Evolutionary conservation across 2,888 invertebrate genomes (phyloP).

Genomic region (Micoletzkya japonica): DNA sequence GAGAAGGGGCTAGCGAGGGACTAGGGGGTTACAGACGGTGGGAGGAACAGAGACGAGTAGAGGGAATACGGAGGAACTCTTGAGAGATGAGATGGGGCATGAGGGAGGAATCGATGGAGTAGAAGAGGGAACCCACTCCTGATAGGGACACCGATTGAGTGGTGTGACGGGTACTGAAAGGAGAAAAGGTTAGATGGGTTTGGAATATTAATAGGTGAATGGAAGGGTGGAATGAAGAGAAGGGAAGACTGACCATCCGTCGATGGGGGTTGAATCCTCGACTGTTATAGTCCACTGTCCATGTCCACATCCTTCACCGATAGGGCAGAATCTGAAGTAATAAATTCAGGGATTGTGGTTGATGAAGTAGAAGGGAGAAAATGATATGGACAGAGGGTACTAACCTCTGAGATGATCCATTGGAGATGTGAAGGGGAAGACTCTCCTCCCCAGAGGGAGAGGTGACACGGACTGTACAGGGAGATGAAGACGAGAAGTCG

Average conservation of each 20-base stretch:
- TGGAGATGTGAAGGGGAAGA: neutral
- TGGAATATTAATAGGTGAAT: too few species aligned
- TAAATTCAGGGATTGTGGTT: neutral
- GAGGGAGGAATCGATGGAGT: constrained; percentile 48
- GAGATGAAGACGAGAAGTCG: constrained; percentile 7
- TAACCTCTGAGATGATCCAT: constrained; percentile 15
- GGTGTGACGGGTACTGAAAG: too few species aligned
- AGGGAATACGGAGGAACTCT: constrained; percentile 51
- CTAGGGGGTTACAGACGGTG: constrained; percentile 23
- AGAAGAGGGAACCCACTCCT: constrained; percentile 57
- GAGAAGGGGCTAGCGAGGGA: neutral
- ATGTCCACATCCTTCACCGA: constrained; percentile 23
- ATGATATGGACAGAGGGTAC: too few species aligned
- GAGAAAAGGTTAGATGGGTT: neutral
- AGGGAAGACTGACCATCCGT: neutral
- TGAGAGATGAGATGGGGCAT: constrained; percentile 44
- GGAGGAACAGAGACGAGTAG: constrained; percentile 43
- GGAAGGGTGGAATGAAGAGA: too few species aligned
- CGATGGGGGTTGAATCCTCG: constrained; percentile 11
- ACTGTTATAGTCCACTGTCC: constrained; percentile 26
- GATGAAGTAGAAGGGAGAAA: too few species aligned
- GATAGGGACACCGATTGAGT: constrained; percentile 7
- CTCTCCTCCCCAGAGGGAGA: constrained; percentile 27
- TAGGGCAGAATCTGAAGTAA: constrained; percentile 20
- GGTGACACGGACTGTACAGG: constrained; percentile 12